These are phyloP conservation scores for Phrynosoma platyrhinos DNA, from an alignment of 2,113 vertebrate genomes.

Conservation along the genomic window DNA sequence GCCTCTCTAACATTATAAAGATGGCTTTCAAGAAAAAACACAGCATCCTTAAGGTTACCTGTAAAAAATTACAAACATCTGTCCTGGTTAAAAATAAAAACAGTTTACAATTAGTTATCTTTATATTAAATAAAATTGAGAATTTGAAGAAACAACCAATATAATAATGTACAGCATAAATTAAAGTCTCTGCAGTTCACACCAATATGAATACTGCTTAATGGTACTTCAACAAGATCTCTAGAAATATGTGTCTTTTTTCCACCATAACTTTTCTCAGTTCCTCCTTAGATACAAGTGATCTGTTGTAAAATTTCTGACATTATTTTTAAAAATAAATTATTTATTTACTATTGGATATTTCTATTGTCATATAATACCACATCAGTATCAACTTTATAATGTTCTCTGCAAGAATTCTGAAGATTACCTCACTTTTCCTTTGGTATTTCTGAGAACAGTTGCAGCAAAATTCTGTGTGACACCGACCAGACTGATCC, in stretches of 20 bases:
- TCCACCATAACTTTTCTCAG: neutral
- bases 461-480: conserved; percentile 99
- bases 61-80: conserved; percentile 18
- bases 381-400: neutral
- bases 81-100: conserved; percentile 30
- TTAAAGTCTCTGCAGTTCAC: conserved; percentile 4
- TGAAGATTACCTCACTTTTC: conserved; percentile 89
- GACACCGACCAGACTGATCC: conserved; percentile 96
- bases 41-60: neutral
- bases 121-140: conserved; percentile 16
- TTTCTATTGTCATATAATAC: conserved; percentile 13
- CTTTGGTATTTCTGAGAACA: conserved; percentile 96
- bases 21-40: conserved; percentile 3
- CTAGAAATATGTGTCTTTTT: conserved; percentile 1
- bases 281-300: conserved; percentile 14
- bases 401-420: neutral
- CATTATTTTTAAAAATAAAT: neutral
- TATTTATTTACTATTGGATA: neutral
- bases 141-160: conserved; percentile 28
- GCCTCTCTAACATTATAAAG: neutral
- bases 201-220: conserved; percentile 1
- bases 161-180: conserved; percentile 33
- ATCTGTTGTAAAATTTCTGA: neutral
- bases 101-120: conserved; percentile 35
- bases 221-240: neutral